Evolutionary conservation across 2,888 invertebrate genomes (phyloP).

Genomic region (Chymomyza amoena): DNA sequence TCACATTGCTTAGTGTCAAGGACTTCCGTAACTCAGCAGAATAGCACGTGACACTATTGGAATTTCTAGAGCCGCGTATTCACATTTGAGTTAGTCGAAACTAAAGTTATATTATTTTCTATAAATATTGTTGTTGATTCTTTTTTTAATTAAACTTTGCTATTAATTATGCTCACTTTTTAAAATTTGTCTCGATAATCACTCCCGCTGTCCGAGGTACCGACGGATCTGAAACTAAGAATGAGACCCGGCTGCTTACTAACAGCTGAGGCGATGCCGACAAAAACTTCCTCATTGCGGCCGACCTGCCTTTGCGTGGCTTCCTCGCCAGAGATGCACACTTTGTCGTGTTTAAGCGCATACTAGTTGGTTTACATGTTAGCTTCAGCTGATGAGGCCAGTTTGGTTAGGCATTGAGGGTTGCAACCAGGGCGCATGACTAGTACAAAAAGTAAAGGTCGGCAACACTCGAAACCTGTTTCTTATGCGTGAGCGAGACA

Average conservation of each 20-base stretch:
- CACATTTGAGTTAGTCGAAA: background rate
- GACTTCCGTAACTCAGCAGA: constrained; percentile 23
- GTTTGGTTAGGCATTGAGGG: constrained; percentile 39
- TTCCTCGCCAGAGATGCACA: constrained; percentile 76
- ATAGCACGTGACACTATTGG: constrained; percentile 31
- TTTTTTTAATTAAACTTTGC: background rate
- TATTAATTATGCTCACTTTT: background rate
- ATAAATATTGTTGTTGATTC: background rate
- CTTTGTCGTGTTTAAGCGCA: constrained; percentile 78
- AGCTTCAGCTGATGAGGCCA: constrained; percentile 41
- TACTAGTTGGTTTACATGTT: constrained; percentile 77
- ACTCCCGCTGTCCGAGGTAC: constrained; percentile 28
- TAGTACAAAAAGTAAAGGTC: constrained; percentile 16
- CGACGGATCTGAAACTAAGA: constrained; percentile 16
- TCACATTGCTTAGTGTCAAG: constrained; percentile 27
- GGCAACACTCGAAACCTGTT: constrained; percentile 51
- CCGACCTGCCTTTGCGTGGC: constrained; percentile 53
- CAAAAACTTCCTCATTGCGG: constrained; percentile 1
- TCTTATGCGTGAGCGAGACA: constrained; percentile 18
- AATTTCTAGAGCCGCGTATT: background rate
- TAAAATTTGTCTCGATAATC: background rate
- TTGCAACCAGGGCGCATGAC: constrained; percentile 63
- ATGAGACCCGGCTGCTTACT: constrained; percentile 11
- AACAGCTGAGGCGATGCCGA: background rate
- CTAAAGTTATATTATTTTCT: background rate